Percentiles rank a stretch among this genome's conserved stretches.
phyloP scores from a whole-genome alignment of 2,113 vertebrate species.

The Chelonoidis abingdonii region DNA sequence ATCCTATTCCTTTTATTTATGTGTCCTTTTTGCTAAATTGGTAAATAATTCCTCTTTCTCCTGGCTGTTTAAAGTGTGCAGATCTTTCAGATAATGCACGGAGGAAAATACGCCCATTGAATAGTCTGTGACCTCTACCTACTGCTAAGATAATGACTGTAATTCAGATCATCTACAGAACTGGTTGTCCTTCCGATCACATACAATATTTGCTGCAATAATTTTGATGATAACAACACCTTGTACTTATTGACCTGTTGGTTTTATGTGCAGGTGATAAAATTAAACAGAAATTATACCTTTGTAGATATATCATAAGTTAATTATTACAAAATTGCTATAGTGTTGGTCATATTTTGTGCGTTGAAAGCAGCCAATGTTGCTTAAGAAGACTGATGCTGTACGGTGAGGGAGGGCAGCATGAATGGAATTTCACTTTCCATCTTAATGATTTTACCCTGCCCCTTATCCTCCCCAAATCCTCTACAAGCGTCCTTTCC shows the following conservation, averaged over 20 bases:
- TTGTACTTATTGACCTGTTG: not conserved
- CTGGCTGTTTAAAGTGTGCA: not conserved
- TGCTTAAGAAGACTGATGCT: not conserved
- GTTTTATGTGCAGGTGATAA: not conserved
- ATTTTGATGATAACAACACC: not conserved
- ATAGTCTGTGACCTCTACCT: not conserved
- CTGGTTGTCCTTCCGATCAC: not conserved
- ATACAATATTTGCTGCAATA: not conserved
- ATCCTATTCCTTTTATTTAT: not conserved
- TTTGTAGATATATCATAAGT: accelerated
- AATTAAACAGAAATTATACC: not conserved
- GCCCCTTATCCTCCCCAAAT: not conserved
- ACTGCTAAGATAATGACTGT: not conserved
- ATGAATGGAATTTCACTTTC: not conserved
- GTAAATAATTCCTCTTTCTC: not conserved
- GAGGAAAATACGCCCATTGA: not conserved
- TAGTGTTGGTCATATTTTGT: not conserved
- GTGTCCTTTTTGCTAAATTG: not conserved
- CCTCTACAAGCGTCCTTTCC: not conserved
- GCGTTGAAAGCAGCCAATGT: not conserved
- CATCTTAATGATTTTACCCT: not conserved
- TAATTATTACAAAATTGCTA: not conserved
- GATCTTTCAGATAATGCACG: not conserved
- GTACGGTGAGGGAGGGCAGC: not conserved
- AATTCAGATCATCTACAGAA: not conserved